These are phyloP conservation scores for Aselliscus stoliczkanus DNA, from an alignment of 2,797 vertebrate genomes.

Conservation along the genomic window DNA sequence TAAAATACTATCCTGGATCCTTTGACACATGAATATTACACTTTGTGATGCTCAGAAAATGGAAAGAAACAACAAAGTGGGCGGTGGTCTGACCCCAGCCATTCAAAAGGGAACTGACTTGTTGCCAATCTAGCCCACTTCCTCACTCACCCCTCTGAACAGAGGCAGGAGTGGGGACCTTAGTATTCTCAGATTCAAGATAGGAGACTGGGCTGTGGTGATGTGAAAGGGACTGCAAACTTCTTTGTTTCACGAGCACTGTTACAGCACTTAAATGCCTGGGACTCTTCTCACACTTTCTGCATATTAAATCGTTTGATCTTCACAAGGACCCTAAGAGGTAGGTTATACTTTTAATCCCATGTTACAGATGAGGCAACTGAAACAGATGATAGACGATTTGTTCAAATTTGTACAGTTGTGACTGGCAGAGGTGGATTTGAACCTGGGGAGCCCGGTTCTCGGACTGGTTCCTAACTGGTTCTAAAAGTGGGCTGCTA, in stretches of 20 bases:
- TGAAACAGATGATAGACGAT: neutral
- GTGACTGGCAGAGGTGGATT: neutral
- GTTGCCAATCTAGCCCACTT: neutral
- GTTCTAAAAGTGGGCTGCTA: neutral
- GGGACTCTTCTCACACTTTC: neutral
- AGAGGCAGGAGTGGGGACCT: neutral
- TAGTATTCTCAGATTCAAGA: neutral
- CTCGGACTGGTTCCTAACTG: neutral
- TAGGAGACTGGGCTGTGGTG: neutral
- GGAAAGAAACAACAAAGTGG: constrained; percentile 37
- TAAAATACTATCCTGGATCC: constrained; percentile 67
- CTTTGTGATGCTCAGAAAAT: constrained; percentile 47
- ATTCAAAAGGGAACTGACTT: neutral
- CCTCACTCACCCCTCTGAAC: neutral
- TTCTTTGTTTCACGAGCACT: neutral
- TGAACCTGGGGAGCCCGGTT: neutral
- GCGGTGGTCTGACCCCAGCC: neutral
- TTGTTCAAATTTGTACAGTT: neutral
- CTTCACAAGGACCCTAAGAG: neutral
- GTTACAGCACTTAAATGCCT: neutral
- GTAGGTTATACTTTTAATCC: neutral
- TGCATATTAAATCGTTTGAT: neutral
- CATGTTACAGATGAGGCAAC: neutral
- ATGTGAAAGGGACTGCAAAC: neutral
- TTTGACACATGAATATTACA: constrained; percentile 55